Base-by-base conservation (phyloP, 2,888 invertebrate species). In the Idaea dimidiata region DNA sequence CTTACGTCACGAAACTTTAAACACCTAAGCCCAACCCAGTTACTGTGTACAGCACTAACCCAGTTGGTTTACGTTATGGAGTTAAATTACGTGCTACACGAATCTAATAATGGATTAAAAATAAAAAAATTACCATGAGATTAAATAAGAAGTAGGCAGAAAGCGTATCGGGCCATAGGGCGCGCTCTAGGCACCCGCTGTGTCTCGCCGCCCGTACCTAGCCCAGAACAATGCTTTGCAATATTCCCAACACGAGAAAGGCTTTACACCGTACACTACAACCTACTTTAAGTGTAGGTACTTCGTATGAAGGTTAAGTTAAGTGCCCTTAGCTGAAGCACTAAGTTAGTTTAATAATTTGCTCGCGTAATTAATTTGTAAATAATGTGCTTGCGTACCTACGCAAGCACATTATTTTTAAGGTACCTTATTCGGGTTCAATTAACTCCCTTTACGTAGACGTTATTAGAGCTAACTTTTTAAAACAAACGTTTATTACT, bases 171-270 rank as follows among this genome's bases (percentile, higher is more conserved):
- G 72, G 79, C 83, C 78, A 83, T 86, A 79, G 82, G 72, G 62
- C 80, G 79, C 87, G 87, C 83, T 84, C 84, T 43, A 43, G 78
- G 80, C 77, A 62, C 85, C 83, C 80, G 84, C 83, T 76, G 87
- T 24, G 24, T 24, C 24, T 5, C 24, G 24, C 24, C 68, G 85
- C 68, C 72, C 74, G 72, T 69, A 62, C 71, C 71, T 69, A 68
- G 67, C 66, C 67, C 66, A 69, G 61, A 70, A 74, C 71, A 73
- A 71, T 67, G 62, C 72, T 71, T 68, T 65, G 65, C 66, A 61
- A 68, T 66, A 65, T 56, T 66, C 64, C 65, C 68, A 71, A 74
- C 77, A 73, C 67, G 73, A 77, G 67, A 78, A 79, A 77, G 67
- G 72, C 70, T 76, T 73, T 74, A 73, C 24, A 24, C 3, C 24